Base-by-base conservation (phyloP, 1,140 invertebrate genomes). In the Zophobas atratus region DNA sequence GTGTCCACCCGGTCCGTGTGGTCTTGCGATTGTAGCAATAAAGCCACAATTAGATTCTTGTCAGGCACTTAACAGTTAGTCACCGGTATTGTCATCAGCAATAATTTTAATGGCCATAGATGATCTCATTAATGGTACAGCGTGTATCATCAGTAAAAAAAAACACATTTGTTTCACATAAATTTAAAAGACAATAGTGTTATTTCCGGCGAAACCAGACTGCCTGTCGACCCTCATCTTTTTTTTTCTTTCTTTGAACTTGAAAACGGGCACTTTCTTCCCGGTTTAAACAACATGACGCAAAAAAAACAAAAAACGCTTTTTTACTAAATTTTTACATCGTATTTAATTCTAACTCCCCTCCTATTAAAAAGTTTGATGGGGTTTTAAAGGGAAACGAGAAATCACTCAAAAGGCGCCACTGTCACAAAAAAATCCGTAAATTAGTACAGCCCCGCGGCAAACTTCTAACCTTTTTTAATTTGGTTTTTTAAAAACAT, bases 41-140 rank as follows among this genome's bases (percentile, higher is more conserved):
- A 60, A 20, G 38, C 20, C 36, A 60, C 33, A 60, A 60, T 60
- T 36, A 60, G 38, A 60, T 60, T 60, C 56, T 35, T 35, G 56
- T 60, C 56, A 60, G 6, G 36, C 56, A 38, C 36, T 39, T 56
- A 56, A 56, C 56, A 60, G 56, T 60, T 60, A 60, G 56, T 60
- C 56, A 60, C 36, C 5, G 38, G 34, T n/a, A 60, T 60, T 60
- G 43, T 46, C 43, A 46, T 8, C 43, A 46, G 43, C 8, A 46
- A 46, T 46, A 46, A 35, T 60, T 60, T 60, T 60, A 60, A 60
- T 38, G 35, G 36, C 35, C 1, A 60, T 60, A 36, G 36, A 60
- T 60, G 56, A 60, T 60, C 34, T 60, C 56, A 60, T 60, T 35
- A n/a, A 8, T 38, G 53, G 6, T 33, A 1, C 5, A 39, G 6